Evolutionary conservation across 2,888 invertebrate species (phyloP).

Genomic region (Allacma fusca): DNA sequence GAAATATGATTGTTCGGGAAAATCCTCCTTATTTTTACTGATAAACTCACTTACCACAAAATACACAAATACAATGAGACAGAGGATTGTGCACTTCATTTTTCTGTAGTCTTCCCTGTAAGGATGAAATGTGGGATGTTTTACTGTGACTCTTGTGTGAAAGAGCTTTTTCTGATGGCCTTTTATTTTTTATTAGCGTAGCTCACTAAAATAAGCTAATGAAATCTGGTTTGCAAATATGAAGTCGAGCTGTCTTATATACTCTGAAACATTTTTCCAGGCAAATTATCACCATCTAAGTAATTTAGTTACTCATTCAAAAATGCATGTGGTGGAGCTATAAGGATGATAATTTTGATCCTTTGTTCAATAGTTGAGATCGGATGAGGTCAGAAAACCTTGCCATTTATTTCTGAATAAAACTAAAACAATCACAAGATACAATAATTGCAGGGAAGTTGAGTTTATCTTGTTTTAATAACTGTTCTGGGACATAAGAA

Average conservation of each 20-base stretch:
- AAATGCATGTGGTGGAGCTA: not conserved
- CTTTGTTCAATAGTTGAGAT: not conserved
- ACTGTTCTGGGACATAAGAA: too few relatives aligned
- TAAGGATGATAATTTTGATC: not conserved
- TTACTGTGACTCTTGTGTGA: too few relatives aligned
- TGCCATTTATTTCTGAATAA: not conserved
- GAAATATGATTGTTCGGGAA: too few relatives aligned
- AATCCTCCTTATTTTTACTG: too few relatives aligned
- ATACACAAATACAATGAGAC: too few relatives aligned
- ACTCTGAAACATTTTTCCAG: not conserved
- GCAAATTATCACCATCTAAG: not conserved
- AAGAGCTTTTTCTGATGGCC: too few relatives aligned
- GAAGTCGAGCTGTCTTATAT: not conserved
- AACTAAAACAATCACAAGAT: not conserved
- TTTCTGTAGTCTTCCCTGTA: too few relatives aligned
- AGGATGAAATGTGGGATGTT: too few relatives aligned
- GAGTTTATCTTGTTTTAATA: too few relatives aligned
- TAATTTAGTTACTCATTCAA: not conserved
- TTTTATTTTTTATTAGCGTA: too few relatives aligned
- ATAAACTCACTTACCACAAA: not conserved
- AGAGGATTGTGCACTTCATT: too few relatives aligned
- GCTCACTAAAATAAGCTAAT: not conserved
- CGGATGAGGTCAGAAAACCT: not conserved
- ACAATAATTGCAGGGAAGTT: not conserved
- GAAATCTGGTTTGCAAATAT: not conserved